Evolutionary conservation across 2,113 vertebrate species (phyloP).

Genomic region (Miniopterus natalensis): DNA sequence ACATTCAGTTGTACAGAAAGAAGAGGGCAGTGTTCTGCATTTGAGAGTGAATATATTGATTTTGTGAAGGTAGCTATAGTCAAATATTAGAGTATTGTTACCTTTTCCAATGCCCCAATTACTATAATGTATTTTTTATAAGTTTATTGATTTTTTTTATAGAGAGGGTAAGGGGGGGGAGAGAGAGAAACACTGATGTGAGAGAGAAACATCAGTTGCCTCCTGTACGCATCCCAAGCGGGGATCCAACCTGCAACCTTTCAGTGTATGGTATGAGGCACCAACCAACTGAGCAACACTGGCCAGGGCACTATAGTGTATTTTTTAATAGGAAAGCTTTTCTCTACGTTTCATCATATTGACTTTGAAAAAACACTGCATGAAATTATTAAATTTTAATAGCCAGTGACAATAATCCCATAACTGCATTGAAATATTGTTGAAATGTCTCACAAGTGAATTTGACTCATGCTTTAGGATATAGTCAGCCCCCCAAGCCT

Average conservation of each 20-base stretch:
- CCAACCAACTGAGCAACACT: no score
- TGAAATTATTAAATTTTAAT: conserved; percentile 24
- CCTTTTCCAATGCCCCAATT: background rate
- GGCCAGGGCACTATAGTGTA: no score
- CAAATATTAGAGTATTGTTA: background rate
- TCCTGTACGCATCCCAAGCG: no score
- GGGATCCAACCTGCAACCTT: no score
- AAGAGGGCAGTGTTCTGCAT: background rate
- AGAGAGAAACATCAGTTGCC: no score
- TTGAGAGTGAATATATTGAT: background rate
- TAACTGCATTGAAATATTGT: background rate
- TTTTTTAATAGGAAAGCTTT: background rate
- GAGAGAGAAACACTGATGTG: no score
- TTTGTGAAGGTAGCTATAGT: background rate
- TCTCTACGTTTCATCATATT: conserved; percentile 21
- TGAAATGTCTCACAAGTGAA: background rate
- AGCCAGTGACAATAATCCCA: background rate
- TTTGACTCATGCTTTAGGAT: conserved; percentile 28
- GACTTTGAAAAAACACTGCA: conserved; percentile 7
- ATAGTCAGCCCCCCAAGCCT: background rate
- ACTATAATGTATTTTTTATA: background rate
- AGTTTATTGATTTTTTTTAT: no score
- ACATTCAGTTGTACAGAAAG: background rate
- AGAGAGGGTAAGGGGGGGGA: no score
- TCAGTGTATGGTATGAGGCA: no score